Base-by-base conservation (phyloP, 2,113 vertebrate species). In the Lepisosteus oculatus region DNA sequence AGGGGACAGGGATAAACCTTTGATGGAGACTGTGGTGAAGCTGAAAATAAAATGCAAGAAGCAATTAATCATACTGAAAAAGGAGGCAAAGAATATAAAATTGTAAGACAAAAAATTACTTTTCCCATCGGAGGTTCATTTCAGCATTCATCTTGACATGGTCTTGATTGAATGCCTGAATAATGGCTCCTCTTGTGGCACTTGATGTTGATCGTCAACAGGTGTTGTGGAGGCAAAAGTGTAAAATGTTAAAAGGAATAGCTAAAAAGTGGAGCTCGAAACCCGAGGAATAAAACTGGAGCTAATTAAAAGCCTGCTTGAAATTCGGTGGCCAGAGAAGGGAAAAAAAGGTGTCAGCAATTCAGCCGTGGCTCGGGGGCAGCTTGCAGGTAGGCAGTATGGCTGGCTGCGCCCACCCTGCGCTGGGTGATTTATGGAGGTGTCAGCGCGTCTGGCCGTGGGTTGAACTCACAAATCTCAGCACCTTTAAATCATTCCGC, bases 391-490 rank as follows among this genome's bases (percentile, higher is more conserved):
- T 78, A 75, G 81, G 76, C 74, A 77, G 78, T 57, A 59, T 66
- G 69, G 67, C 74, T 77, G 80, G 55, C 69, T 68, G 65, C 29
- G 42, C 70, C 66, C 51, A 64, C 43, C 42, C 65, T 65, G 29
- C 65, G 67, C 77, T 75, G 12, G 69, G 71, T 85, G 81, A 89
- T 85, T 83, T 84, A 86, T 90, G 75, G 79, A 70, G 75, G 79
- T 85, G 82, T 79, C 81, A 85, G 76, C 74, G 70, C 55, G 75
- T 82, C 81, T 86, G 79, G 77, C 78, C 82, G 76, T 81, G 75
- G 78, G 78, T 86, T 87, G 85, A 87, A 86, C 82, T 82, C 78
- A 81, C 80, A 86, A 85, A 83, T 87, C 81, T 83, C 76, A 74
- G 78, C 75, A 78, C 82, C 80, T 85, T 86, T 85, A 84, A 87